phyloP scores from a whole-genome alignment of 2,888 invertebrate genomes.

The Noctuana brunneofusca region DNA sequence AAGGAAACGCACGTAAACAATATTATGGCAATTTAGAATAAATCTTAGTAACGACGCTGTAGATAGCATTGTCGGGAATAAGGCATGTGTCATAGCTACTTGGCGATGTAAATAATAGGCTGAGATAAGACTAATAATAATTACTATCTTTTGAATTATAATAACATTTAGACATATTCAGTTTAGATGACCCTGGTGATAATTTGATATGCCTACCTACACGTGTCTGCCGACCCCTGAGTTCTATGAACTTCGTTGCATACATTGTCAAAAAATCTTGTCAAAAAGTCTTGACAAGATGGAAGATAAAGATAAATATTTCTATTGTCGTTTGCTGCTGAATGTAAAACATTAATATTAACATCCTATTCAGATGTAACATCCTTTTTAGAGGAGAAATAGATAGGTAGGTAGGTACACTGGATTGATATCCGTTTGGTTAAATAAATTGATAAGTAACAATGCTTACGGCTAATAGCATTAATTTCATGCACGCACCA shows the following conservation, averaged over 20 bases:
- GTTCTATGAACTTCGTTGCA: not conserved
- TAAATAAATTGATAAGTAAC: not conserved
- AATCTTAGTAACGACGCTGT: not conserved
- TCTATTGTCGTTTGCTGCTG: not conserved
- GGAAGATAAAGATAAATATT: not conserved
- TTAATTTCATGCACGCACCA: slow-evolving; percentile 1
- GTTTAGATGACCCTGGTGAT: slow-evolving; percentile 12
- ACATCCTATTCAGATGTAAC: too few relatives aligned
- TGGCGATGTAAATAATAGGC: slow-evolving; percentile 7
- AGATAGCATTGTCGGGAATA: not conserved
- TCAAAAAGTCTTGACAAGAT: too few relatives aligned
- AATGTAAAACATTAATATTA: not conserved
- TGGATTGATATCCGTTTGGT: not conserved
- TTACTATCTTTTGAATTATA: slow-evolving; percentile 8
- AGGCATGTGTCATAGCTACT: not conserved
- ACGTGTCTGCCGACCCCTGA: slow-evolving; percentile 3
- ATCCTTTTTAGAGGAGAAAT: too few relatives aligned
- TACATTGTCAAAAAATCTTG: not conserved
- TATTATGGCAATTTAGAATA: not conserved
- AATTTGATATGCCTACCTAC: not conserved
- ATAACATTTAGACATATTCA: not conserved
- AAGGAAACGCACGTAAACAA: slow-evolving; percentile 1
- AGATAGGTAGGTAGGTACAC: too few relatives aligned
- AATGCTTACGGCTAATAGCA: not conserved
- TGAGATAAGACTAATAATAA: slow-evolving; percentile 10